Evolutionary conservation across 2,113 vertebrate species (phyloP).

Genomic region (Patagioenas fasciata): DNA sequence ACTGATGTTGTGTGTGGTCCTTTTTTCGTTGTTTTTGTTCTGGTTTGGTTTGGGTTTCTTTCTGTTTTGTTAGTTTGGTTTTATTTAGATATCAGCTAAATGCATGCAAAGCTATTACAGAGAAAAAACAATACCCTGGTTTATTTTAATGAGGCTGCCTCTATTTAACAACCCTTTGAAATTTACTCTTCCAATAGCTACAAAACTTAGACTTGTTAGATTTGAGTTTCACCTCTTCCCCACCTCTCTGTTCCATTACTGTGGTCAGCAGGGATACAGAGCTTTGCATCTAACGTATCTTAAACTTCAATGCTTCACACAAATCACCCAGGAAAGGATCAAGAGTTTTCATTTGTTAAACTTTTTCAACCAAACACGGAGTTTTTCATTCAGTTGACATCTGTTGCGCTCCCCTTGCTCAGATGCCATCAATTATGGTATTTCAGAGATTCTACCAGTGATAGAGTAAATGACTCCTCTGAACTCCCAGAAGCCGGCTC

Average conservation of each 20-base stretch:
- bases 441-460: background rate
- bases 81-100: background rate
- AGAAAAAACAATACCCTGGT: background rate
- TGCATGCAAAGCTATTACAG: background rate
- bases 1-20: background rate
- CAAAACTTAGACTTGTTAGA: background rate
- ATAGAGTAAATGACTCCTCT: background rate
- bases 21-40: background rate
- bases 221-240: background rate
- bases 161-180: background rate
- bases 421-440: background rate
- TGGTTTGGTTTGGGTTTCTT: no score
- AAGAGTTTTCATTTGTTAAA: background rate
- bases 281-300: background rate
- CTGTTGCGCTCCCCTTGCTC: background rate
- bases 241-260: fast-evolving
- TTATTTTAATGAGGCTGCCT: background rate
- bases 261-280: background rate
- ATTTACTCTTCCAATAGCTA: background rate
- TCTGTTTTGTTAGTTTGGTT: background rate
- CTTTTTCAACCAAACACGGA: background rate
- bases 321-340: background rate
- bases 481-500: background rate
- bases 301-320: background rate
- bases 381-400: background rate